phyloP scores from a whole-genome alignment of 2,888 invertebrate species.

The Amphipoea oculea region DNA sequence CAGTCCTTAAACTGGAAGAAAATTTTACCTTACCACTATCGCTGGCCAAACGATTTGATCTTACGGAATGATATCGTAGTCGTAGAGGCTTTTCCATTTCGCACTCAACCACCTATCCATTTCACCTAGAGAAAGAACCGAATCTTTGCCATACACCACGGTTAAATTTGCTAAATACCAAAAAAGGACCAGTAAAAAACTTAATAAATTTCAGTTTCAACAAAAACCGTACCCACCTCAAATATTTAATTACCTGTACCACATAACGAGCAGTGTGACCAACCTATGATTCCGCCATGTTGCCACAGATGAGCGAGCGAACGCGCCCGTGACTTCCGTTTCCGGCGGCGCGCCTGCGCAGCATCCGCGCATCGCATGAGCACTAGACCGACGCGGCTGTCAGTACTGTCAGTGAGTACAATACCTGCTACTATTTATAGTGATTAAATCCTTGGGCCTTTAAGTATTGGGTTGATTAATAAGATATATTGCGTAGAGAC shows the following conservation, averaged over 20 bases:
- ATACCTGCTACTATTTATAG: conserved; percentile 64
- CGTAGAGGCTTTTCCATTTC: too few relatives aligned
- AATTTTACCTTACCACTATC: too few relatives aligned
- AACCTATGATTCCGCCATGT: conserved; percentile 86
- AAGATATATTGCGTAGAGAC: conserved; percentile 13
- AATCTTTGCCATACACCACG: not conserved
- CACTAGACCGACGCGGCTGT: conserved; percentile 82
- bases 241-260: conserved; percentile 57
- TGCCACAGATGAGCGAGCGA: conserved; percentile 88
- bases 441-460: conserved; percentile 62
- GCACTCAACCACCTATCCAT: not conserved
- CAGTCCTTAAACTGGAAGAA: too few relatives aligned
- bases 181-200: not conserved
- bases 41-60: not conserved
- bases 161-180: not conserved
- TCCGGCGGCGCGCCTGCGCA: conserved; percentile 89
- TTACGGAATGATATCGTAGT: not conserved
- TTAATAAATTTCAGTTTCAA: not conserved
- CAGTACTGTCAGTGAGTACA: conserved; percentile 71
- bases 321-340: conserved; percentile 89
- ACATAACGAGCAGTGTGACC: conserved; percentile 73
- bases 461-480: conserved; percentile 28
- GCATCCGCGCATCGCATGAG: conserved; percentile 82
- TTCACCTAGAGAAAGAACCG: not conserved
- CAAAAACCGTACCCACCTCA: conserved; percentile 23